phyloP scores from a whole-genome alignment of 2,797 vertebrate genomes.

The Tachyglossus aculeatus region DNA sequence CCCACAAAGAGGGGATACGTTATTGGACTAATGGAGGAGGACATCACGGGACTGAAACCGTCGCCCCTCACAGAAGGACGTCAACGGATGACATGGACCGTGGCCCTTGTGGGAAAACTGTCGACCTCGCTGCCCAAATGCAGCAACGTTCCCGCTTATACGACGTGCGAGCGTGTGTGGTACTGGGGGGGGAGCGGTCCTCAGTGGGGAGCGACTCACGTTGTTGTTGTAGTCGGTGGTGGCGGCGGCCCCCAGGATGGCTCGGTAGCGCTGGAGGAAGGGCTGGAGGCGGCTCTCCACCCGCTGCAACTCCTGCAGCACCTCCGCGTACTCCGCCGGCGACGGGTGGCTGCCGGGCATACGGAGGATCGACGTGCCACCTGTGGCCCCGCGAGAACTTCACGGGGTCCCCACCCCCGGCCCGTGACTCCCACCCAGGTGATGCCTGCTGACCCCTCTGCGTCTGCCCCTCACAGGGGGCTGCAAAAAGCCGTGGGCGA shows the following conservation, averaged over 20 bases:
- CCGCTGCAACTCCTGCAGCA: conserved; percentile 85
- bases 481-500: too few species aligned
- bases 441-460: neutral
- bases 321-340: conserved; percentile 83
- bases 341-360: conserved; percentile 80
- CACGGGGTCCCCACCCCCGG: conserved; percentile 84
- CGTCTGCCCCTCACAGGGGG: neutral
- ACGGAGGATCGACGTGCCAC: too few species aligned
- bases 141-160: too few species aligned
- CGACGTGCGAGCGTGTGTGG: too few species aligned
- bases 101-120: too few species aligned
- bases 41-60: too few species aligned
- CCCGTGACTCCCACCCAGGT: neutral
- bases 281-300: conserved; percentile 88
- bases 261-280: conserved; percentile 88
- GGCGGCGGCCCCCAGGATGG: conserved; percentile 84
- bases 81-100: too few species aligned
- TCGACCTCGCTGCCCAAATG: too few species aligned
- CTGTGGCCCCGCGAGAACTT: conserved; percentile 88
- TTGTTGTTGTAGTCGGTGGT: conserved; percentile 86
- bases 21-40: too few species aligned
- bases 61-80: too few species aligned
- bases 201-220: conserved; percentile 64
- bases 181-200: rapidly evolving
- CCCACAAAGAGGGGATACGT: too few species aligned